Evolutionary conservation across 2,797 vertebrate species (phyloP).

Genomic region (Ibycter americanus): DNA sequence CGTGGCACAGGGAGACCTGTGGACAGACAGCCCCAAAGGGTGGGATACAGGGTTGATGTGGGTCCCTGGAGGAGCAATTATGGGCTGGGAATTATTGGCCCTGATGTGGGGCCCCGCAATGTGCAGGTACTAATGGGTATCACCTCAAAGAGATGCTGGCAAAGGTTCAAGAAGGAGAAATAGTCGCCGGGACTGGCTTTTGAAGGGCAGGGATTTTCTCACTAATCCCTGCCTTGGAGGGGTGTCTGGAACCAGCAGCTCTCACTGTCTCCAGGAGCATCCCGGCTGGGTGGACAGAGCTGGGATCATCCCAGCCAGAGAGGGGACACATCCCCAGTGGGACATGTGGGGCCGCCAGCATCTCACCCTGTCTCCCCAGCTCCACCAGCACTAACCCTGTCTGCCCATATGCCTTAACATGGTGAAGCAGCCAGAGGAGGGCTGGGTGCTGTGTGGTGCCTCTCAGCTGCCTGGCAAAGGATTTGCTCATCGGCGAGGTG

Average conservation of each 20-base stretch:
- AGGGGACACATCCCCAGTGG: not conserved
- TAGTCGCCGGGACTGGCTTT: fast-evolving
- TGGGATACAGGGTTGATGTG: too few relatives aligned
- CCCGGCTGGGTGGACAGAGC: not conserved
- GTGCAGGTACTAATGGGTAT: not conserved
- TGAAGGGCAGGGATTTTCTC: not conserved
- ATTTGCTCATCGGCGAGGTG: fast-evolving
- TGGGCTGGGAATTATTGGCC: not conserved
- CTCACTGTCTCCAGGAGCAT: not conserved
- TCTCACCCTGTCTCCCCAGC: not conserved
- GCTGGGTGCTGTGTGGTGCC: not conserved
- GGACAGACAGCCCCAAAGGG: too few relatives aligned
- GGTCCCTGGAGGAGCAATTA: fast-evolving
- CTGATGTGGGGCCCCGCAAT: fast-evolving
- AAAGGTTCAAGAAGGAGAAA: not conserved
- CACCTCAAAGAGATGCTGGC: fast-evolving
- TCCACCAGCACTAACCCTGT: not conserved
- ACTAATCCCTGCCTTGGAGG: not conserved
- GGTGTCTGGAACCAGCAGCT: not conserved
- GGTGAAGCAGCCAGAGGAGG: not conserved
- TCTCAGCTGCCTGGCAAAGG: not conserved
- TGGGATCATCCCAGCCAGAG: not conserved
- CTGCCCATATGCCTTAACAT: not conserved
- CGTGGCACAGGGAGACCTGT: fast-evolving
- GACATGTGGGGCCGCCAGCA: not conserved